A percentile compares a stretch with the other conserved stretches of the same genome.
These are phyloP conservation scores for Patella pellucida DNA, from an alignment of 2,888 invertebrate species.

Conservation along the genomic window DNA sequence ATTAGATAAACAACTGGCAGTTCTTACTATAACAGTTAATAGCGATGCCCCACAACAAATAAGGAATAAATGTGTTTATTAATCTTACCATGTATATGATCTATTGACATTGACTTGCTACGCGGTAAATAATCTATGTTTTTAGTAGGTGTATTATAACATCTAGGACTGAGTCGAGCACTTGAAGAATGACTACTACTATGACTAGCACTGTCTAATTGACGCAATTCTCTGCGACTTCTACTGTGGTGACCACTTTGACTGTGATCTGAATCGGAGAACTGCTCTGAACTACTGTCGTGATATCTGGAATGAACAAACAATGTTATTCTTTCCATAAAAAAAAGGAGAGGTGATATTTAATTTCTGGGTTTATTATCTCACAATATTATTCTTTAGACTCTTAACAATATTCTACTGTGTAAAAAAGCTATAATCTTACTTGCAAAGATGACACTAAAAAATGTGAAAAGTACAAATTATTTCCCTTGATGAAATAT, in stretches of 20 bases:
- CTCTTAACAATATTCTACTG: too few relatives aligned
- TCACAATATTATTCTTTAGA: too few relatives aligned
- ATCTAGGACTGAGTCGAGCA: constrained; percentile 45
- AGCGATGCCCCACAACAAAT: too few relatives aligned
- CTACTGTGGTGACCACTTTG: constrained; percentile 22
- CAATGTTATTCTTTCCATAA: neutral
- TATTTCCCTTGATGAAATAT: constrained; percentile 4
- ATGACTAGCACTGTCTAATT: constrained; percentile 59
- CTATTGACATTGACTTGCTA: neutral
- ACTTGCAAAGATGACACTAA: too few relatives aligned
- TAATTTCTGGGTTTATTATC: too few relatives aligned
- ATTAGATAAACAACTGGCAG: too few relatives aligned
- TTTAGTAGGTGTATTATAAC: constrained; percentile 5
- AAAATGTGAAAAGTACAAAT: neutral
- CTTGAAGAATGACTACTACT: constrained; percentile 58
- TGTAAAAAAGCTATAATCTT: too few relatives aligned
- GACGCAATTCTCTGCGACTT: constrained; percentile 38
- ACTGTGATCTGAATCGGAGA: constrained; percentile 58
- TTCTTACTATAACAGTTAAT: too few relatives aligned
- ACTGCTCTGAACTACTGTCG: constrained; percentile 60
- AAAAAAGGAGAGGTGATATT: neutral
- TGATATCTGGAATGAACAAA: constrained; percentile 32
- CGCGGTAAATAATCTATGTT: neutral
- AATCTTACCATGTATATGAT: neutral
- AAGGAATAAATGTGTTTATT: too few relatives aligned